phyloP scores from a whole-genome alignment of 2,113 vertebrate species.

The Pitta sordida region DNA sequence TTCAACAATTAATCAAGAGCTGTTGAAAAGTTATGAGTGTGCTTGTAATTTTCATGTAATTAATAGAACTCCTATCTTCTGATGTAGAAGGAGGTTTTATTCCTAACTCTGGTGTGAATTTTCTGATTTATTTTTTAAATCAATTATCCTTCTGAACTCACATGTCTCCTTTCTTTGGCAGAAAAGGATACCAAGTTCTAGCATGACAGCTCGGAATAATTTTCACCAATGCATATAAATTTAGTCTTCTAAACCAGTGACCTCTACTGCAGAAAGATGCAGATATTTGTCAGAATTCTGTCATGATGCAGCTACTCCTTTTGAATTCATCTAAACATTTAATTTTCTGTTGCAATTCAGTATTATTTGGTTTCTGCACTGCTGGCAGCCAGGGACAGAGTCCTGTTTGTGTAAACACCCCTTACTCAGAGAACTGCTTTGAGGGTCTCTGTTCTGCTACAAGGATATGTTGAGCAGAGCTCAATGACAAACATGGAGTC shows the following conservation, averaged over 20 bases:
- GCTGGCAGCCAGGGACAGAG: not conserved
- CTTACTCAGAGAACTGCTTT: not conserved
- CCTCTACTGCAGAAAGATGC: not conserved
- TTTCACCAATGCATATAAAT: not conserved
- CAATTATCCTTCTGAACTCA: constrained; percentile 68
- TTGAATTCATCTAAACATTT: not conserved
- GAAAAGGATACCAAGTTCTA: constrained; percentile 11
- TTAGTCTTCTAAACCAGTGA: not conserved
- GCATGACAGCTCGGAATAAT: not conserved
- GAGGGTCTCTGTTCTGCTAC: not conserved
- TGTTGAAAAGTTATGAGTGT: constrained; percentile 70
- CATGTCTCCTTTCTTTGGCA: not conserved
- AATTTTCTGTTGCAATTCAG: not conserved
- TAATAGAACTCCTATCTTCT: constrained; percentile 68
- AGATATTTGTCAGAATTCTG: not conserved
- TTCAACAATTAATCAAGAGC: constrained; percentile 71
- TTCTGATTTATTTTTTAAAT: constrained; percentile 68
- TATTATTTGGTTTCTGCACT: not conserved
- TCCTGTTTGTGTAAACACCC: not conserved
- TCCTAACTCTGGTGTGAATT: constrained; percentile 50
- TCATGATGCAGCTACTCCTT: not conserved
- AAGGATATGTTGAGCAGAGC: not conserved
- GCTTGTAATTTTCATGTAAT: constrained; percentile 65
- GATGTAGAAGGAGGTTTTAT: constrained; percentile 59
- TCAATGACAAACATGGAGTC: rapidly evolving